phyloP scores from a whole-genome alignment of 1,140 invertebrate genomes.

The Ephestia elutella region DNA sequence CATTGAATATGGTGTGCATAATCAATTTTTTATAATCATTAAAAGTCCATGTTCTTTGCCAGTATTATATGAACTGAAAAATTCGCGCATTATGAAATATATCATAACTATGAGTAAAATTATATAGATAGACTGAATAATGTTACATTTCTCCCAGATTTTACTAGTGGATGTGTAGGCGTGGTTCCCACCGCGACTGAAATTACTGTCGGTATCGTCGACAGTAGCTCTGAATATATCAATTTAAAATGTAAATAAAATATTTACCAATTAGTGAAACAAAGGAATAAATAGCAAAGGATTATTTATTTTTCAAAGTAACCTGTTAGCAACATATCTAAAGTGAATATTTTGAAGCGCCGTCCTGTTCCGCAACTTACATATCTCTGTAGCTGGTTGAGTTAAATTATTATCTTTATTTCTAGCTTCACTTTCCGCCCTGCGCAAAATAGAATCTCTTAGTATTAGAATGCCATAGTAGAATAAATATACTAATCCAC shows the following conservation, averaged over 20 bases:
- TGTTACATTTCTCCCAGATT: constrained; percentile 45
- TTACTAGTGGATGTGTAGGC: constrained; percentile 16
- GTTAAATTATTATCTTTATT: constrained; percentile 4
- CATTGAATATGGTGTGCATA: constrained; percentile 15
- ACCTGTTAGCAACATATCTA: constrained; percentile 40
- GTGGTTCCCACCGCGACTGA: neutral
- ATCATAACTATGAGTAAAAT: constrained; percentile 24
- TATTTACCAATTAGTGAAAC: constrained; percentile 7
- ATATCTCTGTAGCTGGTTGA: constrained; percentile 44
- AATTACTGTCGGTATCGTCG: neutral
- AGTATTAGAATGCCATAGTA: neutral
- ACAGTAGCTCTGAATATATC: neutral
- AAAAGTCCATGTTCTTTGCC: constrained; percentile 12
- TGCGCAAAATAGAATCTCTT: neutral
- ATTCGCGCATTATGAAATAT: constrained; percentile 27
- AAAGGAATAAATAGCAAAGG: neutral
- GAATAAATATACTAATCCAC: neutral
- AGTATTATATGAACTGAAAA: constrained; percentile 22
- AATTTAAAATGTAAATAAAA: constrained; percentile 6
- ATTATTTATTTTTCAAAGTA: constrained; percentile 19
- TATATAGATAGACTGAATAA: constrained; percentile 58
- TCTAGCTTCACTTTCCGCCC: neutral
- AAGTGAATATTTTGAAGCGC: constrained; percentile 38
- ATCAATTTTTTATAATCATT: constrained; percentile 37
- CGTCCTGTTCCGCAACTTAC: constrained; percentile 59